phyloP scores from a whole-genome alignment of 1,140 invertebrate genomes.

The Anoplophora glabripennis region DNA sequence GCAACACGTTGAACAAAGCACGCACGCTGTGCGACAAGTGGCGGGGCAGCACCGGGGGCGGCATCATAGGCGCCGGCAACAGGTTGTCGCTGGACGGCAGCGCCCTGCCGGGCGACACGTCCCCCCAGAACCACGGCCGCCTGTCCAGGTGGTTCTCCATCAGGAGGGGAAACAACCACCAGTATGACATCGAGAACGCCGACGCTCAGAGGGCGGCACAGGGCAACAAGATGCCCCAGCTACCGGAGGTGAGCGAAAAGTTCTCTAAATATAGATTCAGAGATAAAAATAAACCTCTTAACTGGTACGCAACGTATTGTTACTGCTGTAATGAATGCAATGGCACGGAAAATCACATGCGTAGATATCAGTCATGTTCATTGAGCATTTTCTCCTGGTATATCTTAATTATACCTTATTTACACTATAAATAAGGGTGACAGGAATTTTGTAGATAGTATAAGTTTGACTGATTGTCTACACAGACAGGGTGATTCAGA shows the following conservation, averaged over 20 bases:
- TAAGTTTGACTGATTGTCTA: too few relatives aligned
- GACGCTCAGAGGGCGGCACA: conserved; percentile 28
- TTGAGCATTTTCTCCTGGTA: too few relatives aligned
- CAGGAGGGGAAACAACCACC: conserved; percentile 71
- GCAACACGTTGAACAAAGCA: conserved; percentile 67
- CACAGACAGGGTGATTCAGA: too few relatives aligned
- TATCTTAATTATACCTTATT: too few relatives aligned
- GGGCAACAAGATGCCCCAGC: conserved; percentile 69
- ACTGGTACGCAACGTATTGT: too few relatives aligned
- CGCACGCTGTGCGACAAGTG: conserved; percentile 69
- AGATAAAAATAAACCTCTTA: not conserved
- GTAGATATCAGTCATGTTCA: too few relatives aligned
- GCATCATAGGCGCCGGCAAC: conserved; percentile 36
- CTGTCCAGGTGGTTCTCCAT: conserved; percentile 83
- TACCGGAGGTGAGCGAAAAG: conserved; percentile 63
- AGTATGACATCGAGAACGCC: conserved; percentile 65
- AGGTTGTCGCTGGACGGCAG: conserved; percentile 45
- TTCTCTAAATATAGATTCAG: not conserved
- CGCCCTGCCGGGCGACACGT: conserved; percentile 56
- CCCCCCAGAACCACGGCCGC: conserved; percentile 58
- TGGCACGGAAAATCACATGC: too few relatives aligned
- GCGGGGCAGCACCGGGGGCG: conserved; percentile 54
- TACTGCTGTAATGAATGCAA: too few relatives aligned
- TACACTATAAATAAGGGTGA: too few relatives aligned
- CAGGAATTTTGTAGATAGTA: too few relatives aligned